Conservation (phyloP, 2,113 vertebrate genomes). For the Carollia perspicillata region DNA sequence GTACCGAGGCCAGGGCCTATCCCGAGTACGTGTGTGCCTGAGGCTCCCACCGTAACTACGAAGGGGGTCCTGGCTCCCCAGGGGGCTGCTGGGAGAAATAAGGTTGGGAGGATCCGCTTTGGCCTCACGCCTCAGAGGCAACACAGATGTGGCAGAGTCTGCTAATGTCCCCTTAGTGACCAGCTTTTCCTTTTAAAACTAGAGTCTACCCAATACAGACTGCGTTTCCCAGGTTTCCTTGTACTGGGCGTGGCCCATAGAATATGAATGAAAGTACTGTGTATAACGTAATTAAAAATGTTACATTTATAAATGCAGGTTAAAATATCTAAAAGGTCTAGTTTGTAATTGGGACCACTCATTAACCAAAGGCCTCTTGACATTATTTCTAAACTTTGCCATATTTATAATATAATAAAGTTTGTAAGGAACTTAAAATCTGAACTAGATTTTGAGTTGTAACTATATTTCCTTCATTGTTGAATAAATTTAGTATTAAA, state of each 20-base stretch:
- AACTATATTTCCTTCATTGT: conserved; percentile 12
- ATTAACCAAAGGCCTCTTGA: neutral
- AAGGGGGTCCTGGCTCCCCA: neutral
- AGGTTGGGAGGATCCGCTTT: neutral
- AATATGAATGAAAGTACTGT: neutral
- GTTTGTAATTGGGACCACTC: neutral
- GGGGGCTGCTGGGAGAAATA: neutral
- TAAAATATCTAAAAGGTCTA: neutral
- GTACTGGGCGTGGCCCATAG: neutral
- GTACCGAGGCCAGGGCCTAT: neutral
- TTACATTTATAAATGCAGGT: neutral
- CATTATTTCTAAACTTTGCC: neutral
- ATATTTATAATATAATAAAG: neutral
- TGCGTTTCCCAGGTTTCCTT: neutral
- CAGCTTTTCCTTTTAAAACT: neutral
- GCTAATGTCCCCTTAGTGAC: neutral
- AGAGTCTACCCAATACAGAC: neutral
- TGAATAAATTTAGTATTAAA: conserved; percentile 12
- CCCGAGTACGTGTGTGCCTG: neutral
- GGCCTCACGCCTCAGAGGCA: neutral
- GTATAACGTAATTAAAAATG: neutral
- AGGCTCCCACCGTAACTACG: neutral
- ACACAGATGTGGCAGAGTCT: neutral
- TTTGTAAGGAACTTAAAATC: neutral
- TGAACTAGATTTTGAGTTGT: conserved; percentile 1